These are phyloP conservation scores for Leptinotarsa peninsularis DNA, from an alignment of 2,888 invertebrate genomes.

Conservation along the genomic window DNA sequence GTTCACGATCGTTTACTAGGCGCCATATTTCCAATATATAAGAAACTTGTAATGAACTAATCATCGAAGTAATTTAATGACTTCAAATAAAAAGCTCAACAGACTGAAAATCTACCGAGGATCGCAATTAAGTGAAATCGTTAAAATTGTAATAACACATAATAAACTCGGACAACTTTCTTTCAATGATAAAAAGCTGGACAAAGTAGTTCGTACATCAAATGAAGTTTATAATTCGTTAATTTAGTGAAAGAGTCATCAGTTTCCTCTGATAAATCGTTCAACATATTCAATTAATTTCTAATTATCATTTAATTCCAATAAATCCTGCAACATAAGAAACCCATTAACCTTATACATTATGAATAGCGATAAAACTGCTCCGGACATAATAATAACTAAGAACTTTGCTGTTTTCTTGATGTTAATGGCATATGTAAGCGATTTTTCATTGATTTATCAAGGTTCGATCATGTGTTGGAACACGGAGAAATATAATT, in stretches of 20 bases:
- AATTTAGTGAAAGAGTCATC: background rate
- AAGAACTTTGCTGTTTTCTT: slow-evolving; percentile 4
- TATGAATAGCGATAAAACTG: slow-evolving; percentile 9
- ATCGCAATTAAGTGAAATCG: background rate
- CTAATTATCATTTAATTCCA: slow-evolving; percentile 6
- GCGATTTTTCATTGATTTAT: background rate
- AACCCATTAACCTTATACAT: background rate
- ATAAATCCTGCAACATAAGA: slow-evolving; percentile 3
- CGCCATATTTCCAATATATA: background rate
- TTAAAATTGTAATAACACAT: background rate
- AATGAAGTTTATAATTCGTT: background rate
- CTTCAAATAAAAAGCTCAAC: background rate
- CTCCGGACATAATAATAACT: background rate
- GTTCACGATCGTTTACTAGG: background rate
- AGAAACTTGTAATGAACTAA: background rate
- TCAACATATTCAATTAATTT: background rate
- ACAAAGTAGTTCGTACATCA: background rate
- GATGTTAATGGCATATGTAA: slow-evolving; percentile 2
- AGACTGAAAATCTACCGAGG: background rate
- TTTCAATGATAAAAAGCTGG: background rate
- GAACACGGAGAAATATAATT: slow-evolving; percentile 1
- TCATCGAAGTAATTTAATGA: background rate
- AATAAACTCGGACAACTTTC: background rate
- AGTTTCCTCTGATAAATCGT: background rate
- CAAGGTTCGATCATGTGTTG: background rate